A percentile compares a stretch with the other conserved stretches of the same genome.
These are phyloP conservation scores for Belgica antarctica DNA, from an alignment of 2,888 invertebrate species.

Conservation along the genomic window DNA sequence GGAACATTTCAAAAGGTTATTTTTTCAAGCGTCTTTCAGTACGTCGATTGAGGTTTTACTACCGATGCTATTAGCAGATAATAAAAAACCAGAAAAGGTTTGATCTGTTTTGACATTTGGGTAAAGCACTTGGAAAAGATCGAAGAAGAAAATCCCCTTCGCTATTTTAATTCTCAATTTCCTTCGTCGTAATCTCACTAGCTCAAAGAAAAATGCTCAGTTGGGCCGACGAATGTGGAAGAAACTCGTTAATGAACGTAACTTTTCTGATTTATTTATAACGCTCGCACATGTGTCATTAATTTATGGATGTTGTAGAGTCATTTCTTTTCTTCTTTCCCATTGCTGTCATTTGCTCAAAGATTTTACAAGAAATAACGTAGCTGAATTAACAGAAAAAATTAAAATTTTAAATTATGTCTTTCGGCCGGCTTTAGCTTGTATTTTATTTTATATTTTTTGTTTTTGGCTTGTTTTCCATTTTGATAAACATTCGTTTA, in stretches of 20 bases:
- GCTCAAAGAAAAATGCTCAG: not conserved
- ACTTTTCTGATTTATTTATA: conserved; percentile 42
- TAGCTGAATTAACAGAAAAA: conserved; percentile 31
- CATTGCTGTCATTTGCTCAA: not conserved
- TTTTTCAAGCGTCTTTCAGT: too few relatives aligned
- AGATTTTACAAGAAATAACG: conserved; percentile 30
- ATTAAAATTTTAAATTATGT: conserved; percentile 40
- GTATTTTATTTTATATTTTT: not conserved
- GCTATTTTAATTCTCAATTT: not conserved
- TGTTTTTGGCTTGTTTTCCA: not conserved
- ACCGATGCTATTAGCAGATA: conserved; percentile 8
- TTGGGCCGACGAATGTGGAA: not conserved
- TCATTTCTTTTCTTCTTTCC: conserved; percentile 3
- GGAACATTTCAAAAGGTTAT: too few relatives aligned
- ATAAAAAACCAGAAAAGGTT: not conserved
- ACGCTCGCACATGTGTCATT: conserved; percentile 43
- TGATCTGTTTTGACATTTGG: conserved; percentile 36
- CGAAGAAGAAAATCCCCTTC: not conserved
- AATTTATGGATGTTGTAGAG: conserved; percentile 31
- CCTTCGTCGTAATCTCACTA: too few relatives aligned
- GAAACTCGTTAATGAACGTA: conserved; percentile 33
- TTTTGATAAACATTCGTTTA: conserved; percentile 8
- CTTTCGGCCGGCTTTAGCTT: conserved; percentile 5
- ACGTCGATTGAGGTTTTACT: too few relatives aligned
- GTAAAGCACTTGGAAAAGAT: not conserved